These are phyloP conservation scores for Himalopsyche phryganea DNA, from an alignment of 1,140 invertebrate genomes.

Conservation along the genomic window DNA sequence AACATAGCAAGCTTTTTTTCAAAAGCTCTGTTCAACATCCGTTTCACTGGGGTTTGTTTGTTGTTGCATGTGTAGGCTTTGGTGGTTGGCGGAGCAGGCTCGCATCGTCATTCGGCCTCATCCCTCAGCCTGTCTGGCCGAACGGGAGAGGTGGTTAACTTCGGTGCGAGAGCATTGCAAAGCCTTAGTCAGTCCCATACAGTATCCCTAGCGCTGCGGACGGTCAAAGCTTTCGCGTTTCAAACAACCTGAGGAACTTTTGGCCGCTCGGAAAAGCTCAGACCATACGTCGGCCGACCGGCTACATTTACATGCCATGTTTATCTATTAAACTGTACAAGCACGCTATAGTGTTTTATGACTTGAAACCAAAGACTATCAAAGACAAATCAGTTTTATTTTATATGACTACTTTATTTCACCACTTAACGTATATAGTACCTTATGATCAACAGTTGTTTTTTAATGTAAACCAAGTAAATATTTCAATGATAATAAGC, in stretches of 20 bases:
- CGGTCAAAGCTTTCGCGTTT: conserved; percentile 15
- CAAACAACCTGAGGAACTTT: conserved; percentile 5
- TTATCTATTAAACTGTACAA: neutral
- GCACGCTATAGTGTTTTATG: too few relatives aligned
- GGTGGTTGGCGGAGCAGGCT: conserved; percentile 8
- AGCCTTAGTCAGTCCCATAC: conserved; percentile 21
- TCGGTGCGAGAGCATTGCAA: too few relatives aligned
- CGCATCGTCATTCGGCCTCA: conserved; percentile 3
- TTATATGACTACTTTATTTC: too few relatives aligned
- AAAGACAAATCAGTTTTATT: too few relatives aligned
- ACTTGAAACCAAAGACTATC: too few relatives aligned
- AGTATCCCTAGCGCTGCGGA: conserved; percentile 27
- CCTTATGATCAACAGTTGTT: too few relatives aligned
- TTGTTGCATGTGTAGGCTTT: conserved; percentile 9
- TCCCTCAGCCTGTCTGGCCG: neutral
- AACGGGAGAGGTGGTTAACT: conserved; percentile 4
- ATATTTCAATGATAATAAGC: too few relatives aligned
- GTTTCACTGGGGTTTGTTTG: neutral
- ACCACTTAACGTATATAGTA: too few relatives aligned
- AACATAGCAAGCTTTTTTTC: too few relatives aligned
- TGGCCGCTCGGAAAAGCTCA: conserved; percentile 10
- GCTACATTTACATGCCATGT: neutral
- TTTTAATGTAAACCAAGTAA: too few relatives aligned
- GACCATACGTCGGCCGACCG: neutral
- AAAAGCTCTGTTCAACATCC: neutral